phyloP scores from a whole-genome alignment of 2,113 vertebrate species.

The Todiramphus chloris region DNA sequence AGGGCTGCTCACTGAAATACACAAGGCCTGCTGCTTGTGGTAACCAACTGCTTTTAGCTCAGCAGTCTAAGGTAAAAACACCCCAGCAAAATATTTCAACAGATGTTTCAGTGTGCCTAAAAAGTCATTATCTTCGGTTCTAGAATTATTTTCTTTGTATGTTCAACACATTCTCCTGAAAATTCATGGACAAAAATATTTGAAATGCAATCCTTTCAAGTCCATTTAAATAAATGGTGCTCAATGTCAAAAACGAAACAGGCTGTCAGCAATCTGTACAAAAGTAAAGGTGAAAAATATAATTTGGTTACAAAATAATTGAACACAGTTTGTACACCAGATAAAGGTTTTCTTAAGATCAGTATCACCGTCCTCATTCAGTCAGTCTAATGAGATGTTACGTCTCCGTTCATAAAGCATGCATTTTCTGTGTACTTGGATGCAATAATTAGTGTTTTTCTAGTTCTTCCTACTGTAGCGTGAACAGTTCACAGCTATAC shows the following conservation, averaged over 20 bases:
- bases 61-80: not conserved
- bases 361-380: not conserved
- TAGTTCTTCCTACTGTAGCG: not conserved
- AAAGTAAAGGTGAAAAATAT: conserved; percentile 52
- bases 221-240: not conserved
- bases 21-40: not conserved
- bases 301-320: conserved; percentile 46
- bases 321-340: conserved; percentile 9
- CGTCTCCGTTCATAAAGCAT: not conserved
- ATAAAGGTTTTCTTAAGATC: not conserved
- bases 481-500: not conserved
- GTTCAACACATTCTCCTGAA: not conserved
- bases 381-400: not conserved
- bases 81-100: not conserved
- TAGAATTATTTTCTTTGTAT: not conserved
- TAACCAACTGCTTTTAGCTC: not conserved
- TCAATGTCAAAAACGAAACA: not conserved
- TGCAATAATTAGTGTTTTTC: not conserved
- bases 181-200: not conserved
- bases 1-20: not conserved
- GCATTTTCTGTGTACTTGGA: not conserved
- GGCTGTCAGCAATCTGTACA: conserved; percentile 8
- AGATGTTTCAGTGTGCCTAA: not conserved
- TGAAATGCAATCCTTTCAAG: not conserved
- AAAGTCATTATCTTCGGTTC: not conserved